These are phyloP conservation scores for Lutraria rhynchaena DNA, from an alignment of 1,140 invertebrate species.

Conservation along the genomic window DNA sequence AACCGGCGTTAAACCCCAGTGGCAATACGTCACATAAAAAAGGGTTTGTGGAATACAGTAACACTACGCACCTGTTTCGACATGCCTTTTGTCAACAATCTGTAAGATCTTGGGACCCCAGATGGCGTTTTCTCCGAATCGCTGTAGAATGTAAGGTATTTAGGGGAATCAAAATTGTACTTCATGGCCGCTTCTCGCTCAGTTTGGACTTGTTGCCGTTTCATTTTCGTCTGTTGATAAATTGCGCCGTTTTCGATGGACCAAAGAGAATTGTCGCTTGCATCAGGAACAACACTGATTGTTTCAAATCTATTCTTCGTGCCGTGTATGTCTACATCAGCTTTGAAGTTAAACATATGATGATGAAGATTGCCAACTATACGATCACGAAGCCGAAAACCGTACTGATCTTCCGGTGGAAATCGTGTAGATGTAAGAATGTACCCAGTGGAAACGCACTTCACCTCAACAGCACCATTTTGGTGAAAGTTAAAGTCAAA, in stretches of 20 bases:
- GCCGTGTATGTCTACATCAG: slow-evolving; percentile 72
- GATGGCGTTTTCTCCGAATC: slow-evolving; percentile 58
- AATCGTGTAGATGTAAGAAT: slow-evolving; percentile 61
- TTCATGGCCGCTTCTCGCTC: slow-evolving; percentile 66
- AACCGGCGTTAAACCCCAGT: too few relatives aligned
- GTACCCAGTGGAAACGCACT: slow-evolving; percentile 72
- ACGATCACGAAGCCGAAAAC: slow-evolving; percentile 65
- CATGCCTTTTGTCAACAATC: slow-evolving; percentile 45
- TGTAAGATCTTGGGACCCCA: slow-evolving; percentile 57
- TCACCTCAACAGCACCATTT: slow-evolving; percentile 72
- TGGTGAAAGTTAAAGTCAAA: slow-evolving; percentile 76
- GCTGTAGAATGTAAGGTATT: slow-evolving; percentile 72
- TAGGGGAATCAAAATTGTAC: slow-evolving; percentile 69
- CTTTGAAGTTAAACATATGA: slow-evolving; percentile 75
- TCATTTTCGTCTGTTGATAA: slow-evolving; percentile 17
- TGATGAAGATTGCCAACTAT: slow-evolving; percentile 72
- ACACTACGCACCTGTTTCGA: slow-evolving; percentile 65
- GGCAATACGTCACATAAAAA: too few relatives aligned
- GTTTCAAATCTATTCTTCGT: slow-evolving; percentile 70
- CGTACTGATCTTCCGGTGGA: slow-evolving; percentile 59
- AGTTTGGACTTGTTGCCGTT: slow-evolving; percentile 45
- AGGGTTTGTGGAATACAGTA: too few relatives aligned
- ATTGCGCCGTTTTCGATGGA: slow-evolving; percentile 10
- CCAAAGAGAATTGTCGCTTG: slow-evolving; percentile 5
- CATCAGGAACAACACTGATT: slow-evolving; percentile 57